Evolutionary conservation across 2,113 vertebrate species (phyloP).

Genomic region (Orcinus orca): DNA sequence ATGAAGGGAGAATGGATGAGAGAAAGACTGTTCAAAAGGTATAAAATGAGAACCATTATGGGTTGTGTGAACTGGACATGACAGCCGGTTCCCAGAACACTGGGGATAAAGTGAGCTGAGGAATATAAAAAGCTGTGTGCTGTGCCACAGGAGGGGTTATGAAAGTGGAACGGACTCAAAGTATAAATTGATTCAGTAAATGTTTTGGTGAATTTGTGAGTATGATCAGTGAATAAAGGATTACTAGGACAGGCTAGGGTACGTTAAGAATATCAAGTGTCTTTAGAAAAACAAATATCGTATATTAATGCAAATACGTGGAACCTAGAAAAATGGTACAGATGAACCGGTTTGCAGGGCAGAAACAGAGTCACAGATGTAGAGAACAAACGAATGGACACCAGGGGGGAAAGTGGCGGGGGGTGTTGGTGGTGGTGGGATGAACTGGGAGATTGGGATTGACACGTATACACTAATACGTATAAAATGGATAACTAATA

Average conservation of each 20-base stretch:
- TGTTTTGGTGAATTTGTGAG: neutral
- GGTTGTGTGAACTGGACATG: neutral
- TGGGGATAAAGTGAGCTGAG: neutral
- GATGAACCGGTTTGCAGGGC: no score
- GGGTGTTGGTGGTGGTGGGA: no score
- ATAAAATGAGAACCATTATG: neutral
- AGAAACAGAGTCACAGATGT: no score
- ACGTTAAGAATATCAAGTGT: no score
- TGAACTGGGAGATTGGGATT: no score
- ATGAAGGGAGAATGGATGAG: neutral
- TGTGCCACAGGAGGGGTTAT: neutral
- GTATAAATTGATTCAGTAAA: neutral
- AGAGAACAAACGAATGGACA: no score
- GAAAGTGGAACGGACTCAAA: neutral
- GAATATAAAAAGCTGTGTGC: neutral
- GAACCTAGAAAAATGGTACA: no score
- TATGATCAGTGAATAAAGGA: neutral
- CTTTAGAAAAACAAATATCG: no score
- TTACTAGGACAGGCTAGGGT: neutral
- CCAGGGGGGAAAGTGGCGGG: no score
- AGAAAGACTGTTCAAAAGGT: neutral
- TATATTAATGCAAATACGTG: no score
- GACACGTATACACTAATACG: no score
- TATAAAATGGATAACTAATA: no score
- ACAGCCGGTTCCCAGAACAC: neutral